A percentile compares a stretch with the other conserved stretches of the same genome.
These are phyloP conservation scores for Drosophila melanogaster DNA, from an alignment of 1,140 invertebrate genomes.

Conservation along the genomic window DNA sequence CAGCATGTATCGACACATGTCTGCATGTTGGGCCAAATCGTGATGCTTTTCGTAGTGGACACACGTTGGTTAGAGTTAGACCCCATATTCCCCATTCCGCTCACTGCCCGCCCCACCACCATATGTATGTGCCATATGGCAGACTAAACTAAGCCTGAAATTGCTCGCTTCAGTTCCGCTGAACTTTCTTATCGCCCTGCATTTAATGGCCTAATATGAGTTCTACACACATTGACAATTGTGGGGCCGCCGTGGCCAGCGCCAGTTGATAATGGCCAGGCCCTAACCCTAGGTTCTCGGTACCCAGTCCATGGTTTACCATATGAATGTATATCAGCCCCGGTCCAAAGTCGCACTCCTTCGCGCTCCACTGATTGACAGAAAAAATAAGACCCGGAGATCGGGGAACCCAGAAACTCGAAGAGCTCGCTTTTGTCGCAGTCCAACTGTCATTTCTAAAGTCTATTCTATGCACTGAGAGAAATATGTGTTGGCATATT, in stretches of 20 bases:
- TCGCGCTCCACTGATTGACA: slow-evolving; percentile 76
- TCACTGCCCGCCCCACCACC: neutral
- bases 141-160: slow-evolving; percentile 78
- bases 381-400: slow-evolving; percentile 23
- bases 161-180: slow-evolving; percentile 81
- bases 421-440: slow-evolving; percentile 28
- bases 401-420: slow-evolving; percentile 6
- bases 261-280: slow-evolving; percentile 28
- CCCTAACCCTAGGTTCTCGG: slow-evolving; percentile 4
- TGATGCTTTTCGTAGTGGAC: slow-evolving; percentile 76
- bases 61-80: slow-evolving; percentile 48
- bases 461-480: slow-evolving; percentile 11
- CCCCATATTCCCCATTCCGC: neutral
- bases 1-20: slow-evolving; percentile 64
- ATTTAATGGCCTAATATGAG: slow-evolving; percentile 79
- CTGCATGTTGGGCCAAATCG: slow-evolving; percentile 68
- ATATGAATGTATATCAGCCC: slow-evolving; percentile 19
- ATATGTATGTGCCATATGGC: slow-evolving; percentile 7
- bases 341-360: slow-evolving; percentile 30
- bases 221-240: slow-evolving; percentile 39
- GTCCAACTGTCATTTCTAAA: slow-evolving; percentile 36
- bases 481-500: neutral
- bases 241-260: slow-evolving; percentile 18
- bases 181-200: slow-evolving; percentile 81
- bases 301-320: slow-evolving; percentile 3